Percentiles rank a stretch among this genome's conserved stretches.
These are phyloP conservation scores for Phenganax stokvisi DNA, from an alignment of 92 coral and sea anemone species.

Conservation along the genomic window DNA sequence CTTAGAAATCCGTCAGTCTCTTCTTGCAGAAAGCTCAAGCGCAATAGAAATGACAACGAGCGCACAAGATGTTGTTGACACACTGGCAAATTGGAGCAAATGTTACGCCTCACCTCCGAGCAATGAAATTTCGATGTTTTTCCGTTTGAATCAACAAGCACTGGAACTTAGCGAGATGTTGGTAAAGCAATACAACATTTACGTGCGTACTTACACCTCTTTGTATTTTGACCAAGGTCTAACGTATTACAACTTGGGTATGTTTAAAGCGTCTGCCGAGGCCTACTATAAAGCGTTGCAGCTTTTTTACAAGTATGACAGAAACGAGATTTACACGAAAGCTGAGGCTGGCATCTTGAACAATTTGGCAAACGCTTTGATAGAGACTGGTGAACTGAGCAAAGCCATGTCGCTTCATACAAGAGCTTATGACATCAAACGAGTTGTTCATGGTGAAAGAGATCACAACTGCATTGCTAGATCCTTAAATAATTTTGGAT, in stretches of 20 bases:
- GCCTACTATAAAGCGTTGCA: conserved; percentile 6
- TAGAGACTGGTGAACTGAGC: conserved; percentile 1
- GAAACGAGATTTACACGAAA: neutral
- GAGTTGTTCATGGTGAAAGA: neutral
- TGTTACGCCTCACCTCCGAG: neutral
- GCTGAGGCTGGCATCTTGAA: conserved; percentile 1
- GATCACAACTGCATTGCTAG: conserved; percentile 3
- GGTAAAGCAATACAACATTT: neutral
- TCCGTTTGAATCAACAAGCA: neutral
- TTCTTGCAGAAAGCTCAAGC: neutral
- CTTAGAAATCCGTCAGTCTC: conserved; percentile 1
- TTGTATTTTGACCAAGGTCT: conserved; percentile 13
- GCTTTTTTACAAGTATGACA: neutral
- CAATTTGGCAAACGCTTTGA: conserved; percentile 9
- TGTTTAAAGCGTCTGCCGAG: conserved; percentile 12
- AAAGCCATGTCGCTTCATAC: neutral
- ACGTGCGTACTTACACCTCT: neutral
- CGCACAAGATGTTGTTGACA: neutral
- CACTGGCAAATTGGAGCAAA: neutral
- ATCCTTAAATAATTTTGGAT: conserved; percentile 20
- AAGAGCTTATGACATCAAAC: conserved; percentile 16
- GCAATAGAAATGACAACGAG: neutral
- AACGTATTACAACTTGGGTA: neutral
- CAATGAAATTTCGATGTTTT: neutral
- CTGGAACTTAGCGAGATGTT: neutral